Percentiles rank a stretch among this genome's conserved stretches.
These are phyloP conservation scores for Penaeus monodon DNA, from an alignment of 2,888 invertebrate species.

Conservation along the genomic window DNA sequence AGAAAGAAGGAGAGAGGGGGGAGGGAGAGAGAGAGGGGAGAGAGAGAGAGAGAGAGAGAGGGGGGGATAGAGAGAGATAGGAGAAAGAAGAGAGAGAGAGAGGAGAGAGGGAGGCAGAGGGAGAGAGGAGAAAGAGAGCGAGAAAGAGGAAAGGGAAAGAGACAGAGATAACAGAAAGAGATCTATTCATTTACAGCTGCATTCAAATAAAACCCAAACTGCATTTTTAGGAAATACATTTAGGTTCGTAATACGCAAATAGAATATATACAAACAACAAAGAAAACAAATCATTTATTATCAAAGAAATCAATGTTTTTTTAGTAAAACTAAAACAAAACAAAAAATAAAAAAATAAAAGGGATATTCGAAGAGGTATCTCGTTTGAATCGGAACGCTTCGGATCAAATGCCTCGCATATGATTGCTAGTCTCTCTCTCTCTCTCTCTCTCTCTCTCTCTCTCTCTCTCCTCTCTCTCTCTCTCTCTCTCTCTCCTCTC, in stretches of 20 bases:
- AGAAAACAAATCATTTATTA: too few relatives aligned
- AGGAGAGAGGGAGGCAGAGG: too few relatives aligned
- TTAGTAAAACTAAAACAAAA: too few relatives aligned
- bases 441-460: neutral
- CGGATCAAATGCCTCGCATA: neutral
- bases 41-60: neutral
- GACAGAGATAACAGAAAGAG: neutral
- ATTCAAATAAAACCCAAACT: neutral
- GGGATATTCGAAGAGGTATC: neutral
- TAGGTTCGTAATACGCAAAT: too few relatives aligned
- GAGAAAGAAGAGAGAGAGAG: too few relatives aligned
- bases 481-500: too few relatives aligned
- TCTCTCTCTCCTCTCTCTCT: too few relatives aligned
- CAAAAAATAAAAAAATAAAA: too few relatives aligned
- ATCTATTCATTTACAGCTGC: too few relatives aligned
- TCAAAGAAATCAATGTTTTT: too few relatives aligned
- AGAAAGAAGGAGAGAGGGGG: neutral
- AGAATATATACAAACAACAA: too few relatives aligned
- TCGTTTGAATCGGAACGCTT: too few relatives aligned
- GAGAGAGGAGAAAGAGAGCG: neutral
- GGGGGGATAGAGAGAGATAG: neutral
- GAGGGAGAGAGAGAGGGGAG: neutral
- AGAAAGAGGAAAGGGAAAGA: neutral
- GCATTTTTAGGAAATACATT: neutral
- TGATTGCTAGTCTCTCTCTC: conserved; percentile 9